phyloP scores from a whole-genome alignment of 2,888 invertebrate species.

The Andrena hattorfiana region DNA sequence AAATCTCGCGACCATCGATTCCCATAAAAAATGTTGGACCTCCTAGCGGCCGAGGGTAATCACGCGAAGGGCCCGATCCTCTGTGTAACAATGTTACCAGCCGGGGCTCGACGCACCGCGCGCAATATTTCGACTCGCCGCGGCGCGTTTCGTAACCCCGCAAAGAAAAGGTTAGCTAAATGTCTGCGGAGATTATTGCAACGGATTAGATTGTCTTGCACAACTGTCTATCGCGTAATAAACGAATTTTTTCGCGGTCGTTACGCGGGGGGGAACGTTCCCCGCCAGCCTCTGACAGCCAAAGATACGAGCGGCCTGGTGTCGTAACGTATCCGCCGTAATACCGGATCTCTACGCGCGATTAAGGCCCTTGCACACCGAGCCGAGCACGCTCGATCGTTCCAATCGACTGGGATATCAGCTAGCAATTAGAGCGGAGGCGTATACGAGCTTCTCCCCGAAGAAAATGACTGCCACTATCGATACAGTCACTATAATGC shows the following conservation, averaged over 20 bases:
- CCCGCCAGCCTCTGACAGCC: conserved; percentile 41
- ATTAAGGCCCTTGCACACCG: conserved; percentile 56
- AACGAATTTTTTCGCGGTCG: conserved; percentile 53
- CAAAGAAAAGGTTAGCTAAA: conserved; percentile 61
- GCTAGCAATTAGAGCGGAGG: background rate
- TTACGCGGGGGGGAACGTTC: conserved; percentile 38
- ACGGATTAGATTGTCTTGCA: conserved; percentile 62
- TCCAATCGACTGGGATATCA: background rate
- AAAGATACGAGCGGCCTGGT: conserved; percentile 54
- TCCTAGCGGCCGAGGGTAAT: background rate
- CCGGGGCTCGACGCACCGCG: conserved; percentile 26
- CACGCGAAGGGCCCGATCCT: background rate
- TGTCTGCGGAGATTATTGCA: conserved; percentile 56
- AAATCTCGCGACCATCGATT: background rate
- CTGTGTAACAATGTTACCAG: conserved; percentile 3
- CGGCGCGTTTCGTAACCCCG: conserved; percentile 46
- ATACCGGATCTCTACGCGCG: conserved; percentile 62
- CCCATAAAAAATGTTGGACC: too few species aligned
- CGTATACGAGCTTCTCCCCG: background rate
- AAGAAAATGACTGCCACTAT: too few species aligned
- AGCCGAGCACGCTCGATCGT: background rate
- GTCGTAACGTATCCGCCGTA: conserved; percentile 64
- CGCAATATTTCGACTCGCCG: conserved; percentile 36
- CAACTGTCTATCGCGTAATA: conserved; percentile 57
- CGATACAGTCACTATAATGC: too few species aligned